These are phyloP conservation scores for Terrapene triunguis DNA, from an alignment of 2,113 vertebrate genomes.

Conservation along the genomic window DNA sequence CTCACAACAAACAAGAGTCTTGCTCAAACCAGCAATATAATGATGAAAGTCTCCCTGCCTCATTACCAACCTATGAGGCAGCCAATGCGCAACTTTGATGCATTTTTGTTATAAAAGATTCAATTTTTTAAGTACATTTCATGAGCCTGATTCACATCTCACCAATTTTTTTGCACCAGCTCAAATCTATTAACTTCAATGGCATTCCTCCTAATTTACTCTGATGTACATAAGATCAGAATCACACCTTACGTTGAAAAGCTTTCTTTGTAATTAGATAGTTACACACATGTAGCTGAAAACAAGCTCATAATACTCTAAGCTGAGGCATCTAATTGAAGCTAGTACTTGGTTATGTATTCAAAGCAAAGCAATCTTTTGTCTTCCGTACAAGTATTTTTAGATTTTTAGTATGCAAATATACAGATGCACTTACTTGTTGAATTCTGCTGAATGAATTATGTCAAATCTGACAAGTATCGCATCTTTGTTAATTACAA, in stretches of 20 bases:
- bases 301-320: conserved; percentile 72
- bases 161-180: background rate
- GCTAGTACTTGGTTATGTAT: conserved; percentile 57
- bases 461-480: conserved; percentile 54
- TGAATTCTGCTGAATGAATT: conserved; percentile 66
- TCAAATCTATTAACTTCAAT: background rate
- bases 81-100: conserved; percentile 24
- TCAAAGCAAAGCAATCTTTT: conserved; percentile 71
- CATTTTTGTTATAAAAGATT: conserved; percentile 57
- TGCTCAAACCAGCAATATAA: conserved; percentile 17
- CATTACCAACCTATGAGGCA: background rate
- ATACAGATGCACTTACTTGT: conserved; percentile 73
- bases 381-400: conserved; percentile 75
- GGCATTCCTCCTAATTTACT: background rate
- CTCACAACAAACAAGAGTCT: background rate
- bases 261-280: conserved; percentile 78
- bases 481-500: conserved; percentile 55
- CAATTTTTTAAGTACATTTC: conserved; percentile 48
- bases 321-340: conserved; percentile 77
- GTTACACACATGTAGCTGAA: conserved; percentile 74
- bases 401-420: conserved; percentile 74
- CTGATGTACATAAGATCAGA: background rate
- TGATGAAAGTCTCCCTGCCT: background rate
- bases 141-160: no score
- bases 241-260: conserved; percentile 61